Evolutionary conservation across 2,888 invertebrate species (phyloP).

Genomic region (Brachypalpus laphriformis): DNA sequence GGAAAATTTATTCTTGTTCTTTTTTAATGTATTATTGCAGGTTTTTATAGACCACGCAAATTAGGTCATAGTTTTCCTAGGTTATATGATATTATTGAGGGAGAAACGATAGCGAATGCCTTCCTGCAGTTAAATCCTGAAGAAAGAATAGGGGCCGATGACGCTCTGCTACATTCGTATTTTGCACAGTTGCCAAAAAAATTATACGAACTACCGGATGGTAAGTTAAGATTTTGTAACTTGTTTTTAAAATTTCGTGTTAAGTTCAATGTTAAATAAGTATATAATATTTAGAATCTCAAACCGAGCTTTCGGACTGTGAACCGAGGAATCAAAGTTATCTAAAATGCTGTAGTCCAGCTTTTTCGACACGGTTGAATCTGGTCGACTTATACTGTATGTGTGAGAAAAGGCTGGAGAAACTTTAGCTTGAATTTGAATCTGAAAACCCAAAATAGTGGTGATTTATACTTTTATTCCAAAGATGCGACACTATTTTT

Average conservation of each 20-base stretch:
- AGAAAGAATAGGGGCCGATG: slow-evolving; percentile 92
- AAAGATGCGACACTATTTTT: too few species aligned
- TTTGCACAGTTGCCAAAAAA: slow-evolving; percentile 95
- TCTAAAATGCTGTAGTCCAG: too few species aligned
- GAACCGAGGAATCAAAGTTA: too few species aligned
- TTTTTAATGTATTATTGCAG: slow-evolving; percentile 82
- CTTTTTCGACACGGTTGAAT: too few species aligned
- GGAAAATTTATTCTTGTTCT: slow-evolving; percentile 14
- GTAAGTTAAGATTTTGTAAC: slow-evolving; percentile 86
- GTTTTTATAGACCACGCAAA: slow-evolving; percentile 89
- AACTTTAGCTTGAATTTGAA: too few species aligned
- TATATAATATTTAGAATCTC: too few species aligned
- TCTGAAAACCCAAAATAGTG: too few species aligned
- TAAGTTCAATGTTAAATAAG: too few species aligned
- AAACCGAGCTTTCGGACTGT: too few species aligned
- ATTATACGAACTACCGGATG: slow-evolving; percentile 95
- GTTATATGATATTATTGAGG: slow-evolving; percentile 94
- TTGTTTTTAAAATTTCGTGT: not conserved
- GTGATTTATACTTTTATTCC: too few species aligned
- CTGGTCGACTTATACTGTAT: too few species aligned
- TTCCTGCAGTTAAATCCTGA: slow-evolving; percentile 94
- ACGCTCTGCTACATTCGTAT: slow-evolving; percentile 94
- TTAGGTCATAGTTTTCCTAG: slow-evolving; percentile 95
- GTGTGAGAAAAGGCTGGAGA: too few species aligned
- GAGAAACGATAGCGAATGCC: slow-evolving; percentile 93